Evolutionary conservation across 2,113 vertebrate species (phyloP).

Genomic region (Ictidomys tridecemlineatus): DNA sequence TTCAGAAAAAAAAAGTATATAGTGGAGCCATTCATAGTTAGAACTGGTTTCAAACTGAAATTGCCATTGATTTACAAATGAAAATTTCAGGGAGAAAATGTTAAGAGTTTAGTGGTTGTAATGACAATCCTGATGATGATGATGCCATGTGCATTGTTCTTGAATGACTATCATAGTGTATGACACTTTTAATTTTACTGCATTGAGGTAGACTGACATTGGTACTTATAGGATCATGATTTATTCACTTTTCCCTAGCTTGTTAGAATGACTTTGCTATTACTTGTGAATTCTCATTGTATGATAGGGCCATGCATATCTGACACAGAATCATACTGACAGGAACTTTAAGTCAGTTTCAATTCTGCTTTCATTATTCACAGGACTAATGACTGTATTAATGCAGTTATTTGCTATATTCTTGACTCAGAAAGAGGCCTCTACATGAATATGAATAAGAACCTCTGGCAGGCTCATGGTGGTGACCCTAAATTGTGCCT

Average conservation of each 20-base stretch:
- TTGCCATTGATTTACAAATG: conserved; percentile 56
- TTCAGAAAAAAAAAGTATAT: conserved; percentile 64
- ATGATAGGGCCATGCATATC: neutral
- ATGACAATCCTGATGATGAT: neutral
- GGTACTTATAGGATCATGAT: conserved; percentile 50
- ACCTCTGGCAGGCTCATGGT: neutral
- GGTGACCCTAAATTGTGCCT: neutral
- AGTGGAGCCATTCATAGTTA: neutral
- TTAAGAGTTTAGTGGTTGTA: conserved; percentile 40
- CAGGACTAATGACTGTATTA: neutral
- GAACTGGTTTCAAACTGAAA: conserved; percentile 71
- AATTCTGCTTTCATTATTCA: conserved; percentile 64
- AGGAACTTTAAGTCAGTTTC: conserved; percentile 34
- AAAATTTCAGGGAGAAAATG: conserved; percentile 55
- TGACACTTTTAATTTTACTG: neutral
- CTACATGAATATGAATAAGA: neutral
- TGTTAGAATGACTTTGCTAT: conserved; percentile 51
- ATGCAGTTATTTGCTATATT: conserved; percentile 35
- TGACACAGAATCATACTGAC: conserved; percentile 1
- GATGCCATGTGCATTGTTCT: neutral
- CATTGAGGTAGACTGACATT: conserved; percentile 24
- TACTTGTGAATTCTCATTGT: conserved; percentile 45
- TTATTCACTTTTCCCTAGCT: conserved; percentile 41
- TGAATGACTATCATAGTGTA: conserved; percentile 11
- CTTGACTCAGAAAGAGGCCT: conserved; percentile 60